Conservation (phyloP, 2,113 vertebrate genomes). For the Origma solitaria region DNA sequence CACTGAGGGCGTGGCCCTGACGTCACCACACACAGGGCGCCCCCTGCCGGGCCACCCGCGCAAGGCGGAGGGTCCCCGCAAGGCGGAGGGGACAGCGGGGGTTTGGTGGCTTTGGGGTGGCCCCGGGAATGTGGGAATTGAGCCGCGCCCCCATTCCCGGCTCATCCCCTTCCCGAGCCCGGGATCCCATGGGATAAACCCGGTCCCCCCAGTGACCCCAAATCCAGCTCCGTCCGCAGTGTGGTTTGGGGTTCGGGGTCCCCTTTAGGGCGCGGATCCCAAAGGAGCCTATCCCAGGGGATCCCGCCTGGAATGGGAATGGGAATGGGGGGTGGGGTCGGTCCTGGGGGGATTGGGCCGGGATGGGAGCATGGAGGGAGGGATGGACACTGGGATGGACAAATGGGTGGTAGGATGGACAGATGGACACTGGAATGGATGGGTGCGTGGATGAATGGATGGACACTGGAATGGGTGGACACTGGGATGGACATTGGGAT, state of each 20-base stretch:
- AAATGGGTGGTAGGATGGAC: too few species aligned
- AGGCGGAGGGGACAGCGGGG: too few species aligned
- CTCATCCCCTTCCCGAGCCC: not conserved
- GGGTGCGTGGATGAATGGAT: too few species aligned
- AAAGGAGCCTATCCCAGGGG: not conserved
- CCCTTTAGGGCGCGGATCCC: not conserved
- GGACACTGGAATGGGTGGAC: too few species aligned
- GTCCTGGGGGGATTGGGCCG: too few species aligned
- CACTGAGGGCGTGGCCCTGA: fast-evolving
- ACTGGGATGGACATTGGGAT: too few species aligned
- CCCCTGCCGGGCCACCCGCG: not conserved
- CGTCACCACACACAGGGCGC: not conserved
- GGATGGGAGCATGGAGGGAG: too few species aligned
- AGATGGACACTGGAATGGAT: too few species aligned
- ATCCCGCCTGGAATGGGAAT: not conserved
- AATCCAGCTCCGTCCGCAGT: not conserved
- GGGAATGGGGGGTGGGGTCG: not conserved
- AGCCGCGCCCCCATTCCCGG: not conserved
- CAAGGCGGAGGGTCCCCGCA: not conserved
- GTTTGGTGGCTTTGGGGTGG: not conserved
- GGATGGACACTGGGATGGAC: too few species aligned
- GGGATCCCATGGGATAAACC: not conserved
- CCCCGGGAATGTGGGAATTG: not conserved
- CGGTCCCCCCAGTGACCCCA: not conserved
- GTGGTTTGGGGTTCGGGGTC: not conserved